A percentile compares a stretch with the other conserved stretches of the same genome.
Evolutionary conservation across 2,888 invertebrate species (phyloP).

Genomic region (Thalpophila matura): DNA sequence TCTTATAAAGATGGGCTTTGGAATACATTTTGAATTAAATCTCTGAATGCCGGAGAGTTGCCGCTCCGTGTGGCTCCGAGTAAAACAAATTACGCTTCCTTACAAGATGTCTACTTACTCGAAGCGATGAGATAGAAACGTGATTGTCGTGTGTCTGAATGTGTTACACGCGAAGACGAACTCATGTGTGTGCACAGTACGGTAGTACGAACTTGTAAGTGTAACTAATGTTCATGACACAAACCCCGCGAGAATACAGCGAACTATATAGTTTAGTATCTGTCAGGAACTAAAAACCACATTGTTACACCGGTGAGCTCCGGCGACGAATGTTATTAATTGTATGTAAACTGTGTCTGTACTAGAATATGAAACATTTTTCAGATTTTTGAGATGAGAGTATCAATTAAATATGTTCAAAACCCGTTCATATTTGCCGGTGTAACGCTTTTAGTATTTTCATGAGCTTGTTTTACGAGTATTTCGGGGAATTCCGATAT

Average conservation of each 20-base stretch:
- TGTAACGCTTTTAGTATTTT: too few relatives aligned
- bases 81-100: not conserved
- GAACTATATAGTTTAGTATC: conserved; percentile 13
- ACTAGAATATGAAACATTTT: not conserved
- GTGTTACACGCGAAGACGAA: not conserved
- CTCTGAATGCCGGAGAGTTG: not conserved
- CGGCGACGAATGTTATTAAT: not conserved
- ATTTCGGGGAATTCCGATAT: too few relatives aligned
- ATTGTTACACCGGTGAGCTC: not conserved
- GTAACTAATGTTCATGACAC: conserved; percentile 15
- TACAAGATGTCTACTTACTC: not conserved
- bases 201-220: conserved; percentile 11
- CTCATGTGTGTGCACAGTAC: not conserved
- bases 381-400: too few relatives aligned
- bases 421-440: too few relatives aligned
- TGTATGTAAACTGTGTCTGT: not conserved
- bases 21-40: not conserved
- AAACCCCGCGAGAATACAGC: conserved; percentile 4
- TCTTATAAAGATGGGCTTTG: too few relatives aligned
- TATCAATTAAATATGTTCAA: too few relatives aligned
- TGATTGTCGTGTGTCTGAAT: not conserved
- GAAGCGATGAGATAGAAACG: not conserved
- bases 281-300: conserved; percentile 17
- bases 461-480: too few relatives aligned
- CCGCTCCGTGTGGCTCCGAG: not conserved